A percentile compares a stretch with the other conserved stretches of the same genome.
These are phyloP conservation scores for Harlomillsia oculata DNA, from an alignment of 1,140 invertebrate species.

Conservation along the genomic window DNA sequence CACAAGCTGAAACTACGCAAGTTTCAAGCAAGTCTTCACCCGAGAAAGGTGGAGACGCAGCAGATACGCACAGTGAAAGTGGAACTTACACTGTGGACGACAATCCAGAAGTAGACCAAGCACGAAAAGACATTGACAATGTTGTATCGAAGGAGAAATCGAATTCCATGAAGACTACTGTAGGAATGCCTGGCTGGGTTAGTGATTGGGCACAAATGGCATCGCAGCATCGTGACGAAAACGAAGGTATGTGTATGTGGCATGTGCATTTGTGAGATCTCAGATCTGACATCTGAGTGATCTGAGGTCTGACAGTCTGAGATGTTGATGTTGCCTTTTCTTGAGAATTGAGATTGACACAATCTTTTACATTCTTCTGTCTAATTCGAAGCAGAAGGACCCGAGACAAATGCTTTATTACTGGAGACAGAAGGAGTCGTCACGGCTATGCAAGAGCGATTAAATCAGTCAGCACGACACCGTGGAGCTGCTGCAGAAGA, in stretches of 20 bases:
- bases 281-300: neutral
- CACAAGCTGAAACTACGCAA: too few relatives aligned
- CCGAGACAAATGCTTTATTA: slow-evolving; percentile 46
- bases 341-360: too few relatives aligned
- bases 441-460: slow-evolving; percentile 45
- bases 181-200: slow-evolving; percentile 20
- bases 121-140: slow-evolving; percentile 72
- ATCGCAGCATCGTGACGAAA: slow-evolving; percentile 9
- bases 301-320: neutral
- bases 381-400: too few relatives aligned
- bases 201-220: slow-evolving; percentile 20
- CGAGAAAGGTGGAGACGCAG: slow-evolving; percentile 38
- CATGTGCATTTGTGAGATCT: neutral
- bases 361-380: too few relatives aligned
- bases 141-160: slow-evolving; percentile 52
- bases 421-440: slow-evolving; percentile 48
- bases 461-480: too few relatives aligned
- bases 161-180: slow-evolving; percentile 1
- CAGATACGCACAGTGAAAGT: slow-evolving; percentile 63
- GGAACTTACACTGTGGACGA: slow-evolving; percentile 83
- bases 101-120: slow-evolving; percentile 66
- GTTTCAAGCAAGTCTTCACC: too few relatives aligned
- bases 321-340: too few relatives aligned
- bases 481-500: too few relatives aligned
- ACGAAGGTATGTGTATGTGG: slow-evolving; percentile 1